A percentile compares a stretch with the other conserved stretches of the same genome.
Conservation (phyloP, 2,888 invertebrate species). For the Drosophila quasianomalipes region DNA sequence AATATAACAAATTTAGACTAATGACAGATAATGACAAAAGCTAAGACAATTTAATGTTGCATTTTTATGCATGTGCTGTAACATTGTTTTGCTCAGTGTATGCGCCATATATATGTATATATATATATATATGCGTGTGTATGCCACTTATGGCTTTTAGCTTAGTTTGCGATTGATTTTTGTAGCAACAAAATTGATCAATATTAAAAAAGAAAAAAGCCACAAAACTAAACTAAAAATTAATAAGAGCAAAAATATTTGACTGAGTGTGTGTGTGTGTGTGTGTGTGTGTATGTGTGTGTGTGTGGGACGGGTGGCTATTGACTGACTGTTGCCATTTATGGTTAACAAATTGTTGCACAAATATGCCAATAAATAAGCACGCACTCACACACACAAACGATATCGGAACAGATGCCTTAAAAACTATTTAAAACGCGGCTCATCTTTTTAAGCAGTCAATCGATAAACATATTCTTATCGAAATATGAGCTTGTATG, state of each 20-base stretch:
- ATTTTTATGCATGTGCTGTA: not conserved
- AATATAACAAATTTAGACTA: not conserved
- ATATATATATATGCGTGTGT: slow-evolving; percentile 38
- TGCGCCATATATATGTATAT: slow-evolving; percentile 9
- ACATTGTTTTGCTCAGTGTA: slow-evolving; percentile 28
- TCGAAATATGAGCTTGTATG: slow-evolving; percentile 11
- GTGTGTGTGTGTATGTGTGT: slow-evolving; percentile 37
- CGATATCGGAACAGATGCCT: slow-evolving; percentile 23
- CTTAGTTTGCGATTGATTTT: slow-evolving; percentile 57
- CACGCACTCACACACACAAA: slow-evolving; percentile 11
- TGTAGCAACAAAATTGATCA: slow-evolving; percentile 30
- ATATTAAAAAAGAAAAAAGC: slow-evolving; percentile 9
- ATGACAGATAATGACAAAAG: not conserved
- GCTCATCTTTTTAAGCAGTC: slow-evolving; percentile 32
- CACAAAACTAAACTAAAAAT: slow-evolving; percentile 42
- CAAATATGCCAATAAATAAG: slow-evolving; percentile 44
- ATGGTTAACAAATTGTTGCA: slow-evolving; percentile 70
- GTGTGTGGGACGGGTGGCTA: slow-evolving; percentile 66
- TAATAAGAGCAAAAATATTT: slow-evolving; percentile 30
- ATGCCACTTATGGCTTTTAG: slow-evolving; percentile 67
- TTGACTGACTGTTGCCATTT: slow-evolving; percentile 71
- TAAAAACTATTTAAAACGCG: slow-evolving; percentile 16
- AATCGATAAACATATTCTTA: slow-evolving; percentile 26
- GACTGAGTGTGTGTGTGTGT: not conserved
- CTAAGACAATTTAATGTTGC: not conserved